Evolutionary conservation across 2,113 vertebrate species (phyloP).

Genomic region (Serinus canaria): DNA sequence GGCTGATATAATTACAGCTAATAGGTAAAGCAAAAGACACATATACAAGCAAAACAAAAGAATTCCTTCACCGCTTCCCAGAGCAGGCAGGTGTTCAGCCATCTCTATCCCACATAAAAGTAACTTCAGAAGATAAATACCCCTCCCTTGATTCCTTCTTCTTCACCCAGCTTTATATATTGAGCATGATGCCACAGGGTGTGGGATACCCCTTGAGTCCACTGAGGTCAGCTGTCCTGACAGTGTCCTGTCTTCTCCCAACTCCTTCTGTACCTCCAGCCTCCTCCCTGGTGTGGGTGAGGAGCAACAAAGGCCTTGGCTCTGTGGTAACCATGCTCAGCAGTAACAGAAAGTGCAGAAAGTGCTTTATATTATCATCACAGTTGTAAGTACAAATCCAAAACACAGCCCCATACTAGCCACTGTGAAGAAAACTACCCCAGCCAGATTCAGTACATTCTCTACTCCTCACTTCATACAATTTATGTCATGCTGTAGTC

Average conservation of each 20-base stretch:
- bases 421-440: not conserved
- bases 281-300: not conserved
- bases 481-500: not conserved
- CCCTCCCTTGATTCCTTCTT: not conserved
- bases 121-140: not conserved
- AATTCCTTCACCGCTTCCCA: not conserved
- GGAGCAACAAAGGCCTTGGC: not conserved
- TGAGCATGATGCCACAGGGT: not conserved
- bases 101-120: fast-evolving
- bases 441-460: not conserved
- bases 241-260: not conserved
- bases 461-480: not conserved
- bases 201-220: not conserved
- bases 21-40: not conserved
- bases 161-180: not conserved
- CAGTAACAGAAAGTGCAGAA: not conserved
- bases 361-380: not conserved
- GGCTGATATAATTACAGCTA: not conserved
- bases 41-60: not conserved
- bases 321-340: not conserved
- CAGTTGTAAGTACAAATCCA: not conserved
- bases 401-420: not conserved
- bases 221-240: not conserved
- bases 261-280: not conserved
- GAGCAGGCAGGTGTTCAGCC: not conserved